Percentiles rank a stretch among this genome's conserved stretches.
Evolutionary conservation across 37 sponge, comb jelly and placozoan species (phyloP).

Genomic region (Mnemiopsis leidyi): DNA sequence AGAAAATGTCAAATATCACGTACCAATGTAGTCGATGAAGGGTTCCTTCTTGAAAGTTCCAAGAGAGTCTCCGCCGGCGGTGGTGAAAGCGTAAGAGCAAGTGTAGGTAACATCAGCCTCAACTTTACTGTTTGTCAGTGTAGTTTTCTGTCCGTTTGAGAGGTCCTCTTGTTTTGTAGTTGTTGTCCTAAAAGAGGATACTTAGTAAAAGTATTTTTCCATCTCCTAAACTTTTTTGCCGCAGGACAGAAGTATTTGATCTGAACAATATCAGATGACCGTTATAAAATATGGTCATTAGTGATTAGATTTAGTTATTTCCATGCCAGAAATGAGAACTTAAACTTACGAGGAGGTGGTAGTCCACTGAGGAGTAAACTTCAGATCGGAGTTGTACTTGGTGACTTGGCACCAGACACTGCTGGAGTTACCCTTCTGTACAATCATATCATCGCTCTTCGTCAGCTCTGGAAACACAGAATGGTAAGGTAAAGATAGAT

Average conservation of each 20-base stretch:
- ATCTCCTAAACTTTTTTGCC: too few relatives aligned
- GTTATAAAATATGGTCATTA: too few relatives aligned
- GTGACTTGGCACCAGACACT: neutral
- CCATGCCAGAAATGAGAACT: too few relatives aligned
- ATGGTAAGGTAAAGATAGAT: too few relatives aligned
- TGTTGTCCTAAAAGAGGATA: too few relatives aligned
- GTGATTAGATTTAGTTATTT: too few relatives aligned
- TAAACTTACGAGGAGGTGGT: neutral
- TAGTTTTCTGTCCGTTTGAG: neutral
- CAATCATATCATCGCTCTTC: neutral
- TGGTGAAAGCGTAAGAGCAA: neutral
- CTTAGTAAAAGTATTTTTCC: too few relatives aligned
- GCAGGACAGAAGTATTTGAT: too few relatives aligned
- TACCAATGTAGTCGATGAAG: neutral
- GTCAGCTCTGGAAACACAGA: neutral
- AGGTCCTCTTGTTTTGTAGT: neutral
- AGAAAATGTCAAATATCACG: too few relatives aligned
- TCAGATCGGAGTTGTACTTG: neutral
- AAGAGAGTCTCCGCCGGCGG: neutral
- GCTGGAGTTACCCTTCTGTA: neutral
- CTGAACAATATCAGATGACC: too few relatives aligned
- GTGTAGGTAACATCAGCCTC: neutral
- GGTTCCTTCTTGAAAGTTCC: neutral
- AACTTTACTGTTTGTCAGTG: neutral
- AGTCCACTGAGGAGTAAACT: neutral